Conservation (phyloP, 1,140 invertebrate species). For the Temnothorax curvispinosus region DNA sequence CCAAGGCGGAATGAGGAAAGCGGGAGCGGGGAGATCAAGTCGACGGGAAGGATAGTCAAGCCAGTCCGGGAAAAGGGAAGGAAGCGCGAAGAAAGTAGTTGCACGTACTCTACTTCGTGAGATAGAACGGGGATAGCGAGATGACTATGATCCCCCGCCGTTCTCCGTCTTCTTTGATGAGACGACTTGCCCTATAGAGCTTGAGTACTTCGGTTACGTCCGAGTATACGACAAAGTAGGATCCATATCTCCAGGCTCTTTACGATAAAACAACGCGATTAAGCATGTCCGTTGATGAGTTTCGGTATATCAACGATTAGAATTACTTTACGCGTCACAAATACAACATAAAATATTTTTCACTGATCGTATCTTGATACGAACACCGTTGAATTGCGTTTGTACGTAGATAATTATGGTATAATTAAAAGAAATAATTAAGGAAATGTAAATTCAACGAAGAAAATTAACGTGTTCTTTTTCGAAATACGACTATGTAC, state of each 20-base stretch:
- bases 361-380: neutral
- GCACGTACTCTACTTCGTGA: conserved; percentile 53
- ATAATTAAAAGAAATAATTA: conserved; percentile 35
- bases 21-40: neutral
- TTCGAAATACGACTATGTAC: conserved; percentile 17
- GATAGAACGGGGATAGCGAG: conserved; percentile 40
- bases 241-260: neutral
- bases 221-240: neutral
- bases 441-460: neutral
- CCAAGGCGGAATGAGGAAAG: conserved; percentile 28
- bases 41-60: conserved; percentile 27
- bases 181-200: neutral
- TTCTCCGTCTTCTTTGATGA: conserved; percentile 62
- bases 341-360: neutral
- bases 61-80: conserved; percentile 3
- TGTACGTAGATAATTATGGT: conserved; percentile 7
- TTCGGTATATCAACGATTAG: neutral
- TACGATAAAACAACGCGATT: neutral
- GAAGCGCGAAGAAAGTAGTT: conserved; percentile 64
- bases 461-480: conserved; percentile 38
- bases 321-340: neutral
- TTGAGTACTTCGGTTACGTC: neutral
- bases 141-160: conserved; percentile 58
- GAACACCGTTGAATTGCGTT: neutral
- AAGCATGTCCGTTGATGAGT: neutral